Base-by-base conservation (phyloP, 2,113 vertebrate species). In the Melanocharis versteri region DNA sequence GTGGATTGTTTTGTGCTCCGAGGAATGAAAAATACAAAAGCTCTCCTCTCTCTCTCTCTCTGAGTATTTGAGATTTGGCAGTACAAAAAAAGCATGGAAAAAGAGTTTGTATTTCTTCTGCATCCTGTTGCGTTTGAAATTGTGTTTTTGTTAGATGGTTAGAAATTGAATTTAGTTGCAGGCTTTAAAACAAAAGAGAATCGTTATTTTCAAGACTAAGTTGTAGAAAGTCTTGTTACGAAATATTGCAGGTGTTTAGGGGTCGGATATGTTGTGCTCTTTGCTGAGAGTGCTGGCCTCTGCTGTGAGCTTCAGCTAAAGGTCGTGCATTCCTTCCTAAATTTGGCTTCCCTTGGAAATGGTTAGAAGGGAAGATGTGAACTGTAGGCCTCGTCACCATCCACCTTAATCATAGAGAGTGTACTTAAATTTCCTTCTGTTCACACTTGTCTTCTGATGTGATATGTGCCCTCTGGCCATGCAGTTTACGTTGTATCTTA, bases 301-400 rank as follows among this genome's bases (percentile, higher is more conserved):
- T 81, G 61, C 65, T 89, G 56, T 85, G 84, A 90, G 87, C 92
- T 80, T 86, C 93, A 95, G 90, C 85, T 96, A 98, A 99, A 99
- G 98, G 98, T 98, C 98, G 91, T 88, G 95, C 96, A 98, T 98
- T 97, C 98, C 98, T 97, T 87, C 95, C 98, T 99, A 99, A 98
- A 98, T 99, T 98, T 98, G 98, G 98, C 98, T 97, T 96, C 75
- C 70, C 90, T 98, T 98, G 93, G 94, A 97, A 97, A 94, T 94
- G 93, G 85, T 68, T 85, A 70, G 77, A 94, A 93, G 88, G 78
- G 85, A 93, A 58, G 81, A 90, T 82, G 71, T 94, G 96, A 83
- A 58, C 92, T 86, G 90, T 87, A 85, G 94, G 93, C 61, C 57
- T 86, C 45, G 51, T 95, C 18, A 77, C 82, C 56, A 39, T 94